Conservation (phyloP, 2,797 vertebrate genomes). For the Pangasius macronema region DNA sequence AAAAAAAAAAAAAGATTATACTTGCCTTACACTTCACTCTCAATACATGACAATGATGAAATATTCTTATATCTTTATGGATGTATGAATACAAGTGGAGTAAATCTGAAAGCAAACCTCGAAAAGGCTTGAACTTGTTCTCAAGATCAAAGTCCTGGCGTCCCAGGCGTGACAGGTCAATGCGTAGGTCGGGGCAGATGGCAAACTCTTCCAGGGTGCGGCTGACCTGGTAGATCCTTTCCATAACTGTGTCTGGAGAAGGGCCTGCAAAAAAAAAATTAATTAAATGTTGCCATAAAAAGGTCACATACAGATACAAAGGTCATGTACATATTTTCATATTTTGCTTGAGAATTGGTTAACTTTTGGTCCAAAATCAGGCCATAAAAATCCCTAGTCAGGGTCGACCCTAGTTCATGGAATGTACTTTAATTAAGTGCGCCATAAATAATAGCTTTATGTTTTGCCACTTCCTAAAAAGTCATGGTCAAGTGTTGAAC, state of each 20-base stretch:
- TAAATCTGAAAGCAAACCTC: constrained; percentile 78
- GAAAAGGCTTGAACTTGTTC: constrained; percentile 98
- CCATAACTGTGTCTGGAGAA: constrained; percentile 90
- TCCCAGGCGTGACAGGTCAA: constrained; percentile 92
- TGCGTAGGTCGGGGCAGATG: constrained; percentile 92
- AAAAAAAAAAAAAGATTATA: constrained; percentile 5
- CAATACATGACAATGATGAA: not conserved
- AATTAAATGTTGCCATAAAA: not conserved
- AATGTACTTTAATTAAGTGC: not conserved
- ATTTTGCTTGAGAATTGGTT: not conserved
- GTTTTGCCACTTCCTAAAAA: not conserved
- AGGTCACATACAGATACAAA: not conserved
- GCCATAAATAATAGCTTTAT: not conserved
- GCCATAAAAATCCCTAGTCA: not conserved
- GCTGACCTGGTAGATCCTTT: constrained; percentile 95
- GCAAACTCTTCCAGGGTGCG: constrained; percentile 95
- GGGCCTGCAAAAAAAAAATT: constrained; percentile 76
- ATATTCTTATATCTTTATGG: not conserved
- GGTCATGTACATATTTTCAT: not conserved
- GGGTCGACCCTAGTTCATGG: not conserved
- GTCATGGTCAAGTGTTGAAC: not conserved
- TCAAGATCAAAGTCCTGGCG: constrained; percentile 98
- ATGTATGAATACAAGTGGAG: not conserved
- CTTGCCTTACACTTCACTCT: not conserved
- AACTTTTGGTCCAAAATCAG: not conserved